Percentiles rank a stretch among this genome's conserved stretches.
Evolutionary conservation across 2,888 invertebrate species (phyloP).

Genomic region (Tinea semifulvella): DNA sequence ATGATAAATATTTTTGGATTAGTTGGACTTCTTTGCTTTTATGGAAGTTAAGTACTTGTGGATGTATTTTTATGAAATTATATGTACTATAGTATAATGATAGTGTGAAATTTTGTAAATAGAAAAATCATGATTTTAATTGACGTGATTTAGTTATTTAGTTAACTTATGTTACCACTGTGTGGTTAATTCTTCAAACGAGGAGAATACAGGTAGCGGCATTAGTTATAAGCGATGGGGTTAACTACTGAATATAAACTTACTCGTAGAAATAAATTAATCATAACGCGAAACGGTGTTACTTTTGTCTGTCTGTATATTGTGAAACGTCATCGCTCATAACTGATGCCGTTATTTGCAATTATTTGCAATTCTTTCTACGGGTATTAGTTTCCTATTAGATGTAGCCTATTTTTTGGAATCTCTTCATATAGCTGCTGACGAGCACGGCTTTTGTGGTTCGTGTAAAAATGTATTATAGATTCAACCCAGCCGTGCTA

Average conservation of each 20-base stretch:
- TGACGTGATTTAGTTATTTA: slow-evolving; percentile 8
- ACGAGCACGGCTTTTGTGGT: background rate
- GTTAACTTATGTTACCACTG: slow-evolving; percentile 5
- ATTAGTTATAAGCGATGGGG: no score
- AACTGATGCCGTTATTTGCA: no score
- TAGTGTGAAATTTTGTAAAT: slow-evolving; percentile 11
- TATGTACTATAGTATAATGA: background rate
- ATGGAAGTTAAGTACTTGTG: no score
- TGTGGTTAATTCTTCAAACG: background rate
- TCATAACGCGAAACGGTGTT: no score
- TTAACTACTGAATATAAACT: no score
- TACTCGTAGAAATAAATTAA: no score
- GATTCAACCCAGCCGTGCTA: background rate
- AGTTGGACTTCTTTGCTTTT: no score
- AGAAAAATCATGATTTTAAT: slow-evolving; percentile 5
- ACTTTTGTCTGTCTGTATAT: no score
- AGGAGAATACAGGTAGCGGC: slow-evolving; percentile 4
- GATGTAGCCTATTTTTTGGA: slow-evolving; percentile 46
- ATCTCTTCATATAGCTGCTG: background rate
- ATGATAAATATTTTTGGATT: no score
- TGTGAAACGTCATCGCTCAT: no score
- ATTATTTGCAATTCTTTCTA: slow-evolving; percentile 56
- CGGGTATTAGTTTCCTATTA: slow-evolving; percentile 69
- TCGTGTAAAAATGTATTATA: background rate
- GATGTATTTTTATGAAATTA: slow-evolving; percentile 6